Percentiles rank a stretch among this genome's conserved stretches.
phyloP scores from a whole-genome alignment of 2,797 vertebrate genomes.

The Acanthurus tractus region DNA sequence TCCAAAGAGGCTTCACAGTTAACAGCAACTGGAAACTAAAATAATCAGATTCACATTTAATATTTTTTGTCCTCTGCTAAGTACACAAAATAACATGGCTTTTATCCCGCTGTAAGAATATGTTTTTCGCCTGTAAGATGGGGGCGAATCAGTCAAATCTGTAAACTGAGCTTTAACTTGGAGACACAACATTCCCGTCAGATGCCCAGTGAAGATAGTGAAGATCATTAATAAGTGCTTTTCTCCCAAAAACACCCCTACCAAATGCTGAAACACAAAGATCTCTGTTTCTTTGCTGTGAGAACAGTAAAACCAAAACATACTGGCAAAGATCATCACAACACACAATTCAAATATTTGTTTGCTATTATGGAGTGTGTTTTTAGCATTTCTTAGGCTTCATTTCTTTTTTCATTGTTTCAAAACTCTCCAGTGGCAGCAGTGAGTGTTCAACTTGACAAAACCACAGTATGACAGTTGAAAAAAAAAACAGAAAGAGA shows the following conservation, averaged over 20 bases:
- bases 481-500: slow-evolving; percentile 27
- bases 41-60: not conserved
- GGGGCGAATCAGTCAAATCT: slow-evolving; percentile 4
- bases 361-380: slow-evolving; percentile 39
- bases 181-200: slow-evolving; percentile 4
- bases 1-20: slow-evolving; percentile 1
- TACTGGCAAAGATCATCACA: slow-evolving; percentile 9
- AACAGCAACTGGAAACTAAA: not conserved
- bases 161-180: not conserved
- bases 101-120: not conserved
- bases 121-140: not conserved
- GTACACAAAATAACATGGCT: not conserved
- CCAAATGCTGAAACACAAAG: not conserved
- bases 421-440: slow-evolving; percentile 43
- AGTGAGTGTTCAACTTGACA: slow-evolving; percentile 50
- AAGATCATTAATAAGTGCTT: not conserved
- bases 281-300: slow-evolving; percentile 1
- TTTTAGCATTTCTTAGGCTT: slow-evolving; percentile 55
- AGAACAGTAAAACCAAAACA: not conserved
- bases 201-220: accelerated
- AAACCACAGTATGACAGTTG: slow-evolving; percentile 59
- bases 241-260: not conserved
- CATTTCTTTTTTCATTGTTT: slow-evolving; percentile 64
- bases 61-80: not conserved
- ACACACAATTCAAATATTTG: slow-evolving; percentile 30